Percentiles rank a stretch among this genome's conserved stretches.
These are phyloP conservation scores for Sylvia atricapilla DNA, from an alignment of 2,113 vertebrate genomes.

Conservation along the genomic window DNA sequence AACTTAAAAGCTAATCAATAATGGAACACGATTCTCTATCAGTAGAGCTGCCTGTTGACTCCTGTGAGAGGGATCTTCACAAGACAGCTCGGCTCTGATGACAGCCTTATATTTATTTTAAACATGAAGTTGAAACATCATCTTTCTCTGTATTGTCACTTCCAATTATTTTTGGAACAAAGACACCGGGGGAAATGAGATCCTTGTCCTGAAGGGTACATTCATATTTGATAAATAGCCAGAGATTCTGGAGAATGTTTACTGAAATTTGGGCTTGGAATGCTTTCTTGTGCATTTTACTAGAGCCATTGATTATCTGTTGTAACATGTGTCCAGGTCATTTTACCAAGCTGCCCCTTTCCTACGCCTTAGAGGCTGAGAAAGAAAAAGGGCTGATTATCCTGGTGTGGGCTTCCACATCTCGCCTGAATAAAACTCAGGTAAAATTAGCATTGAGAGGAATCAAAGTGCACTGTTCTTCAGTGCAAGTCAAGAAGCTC, in stretches of 20 bases:
- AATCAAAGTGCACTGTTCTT: background rate
- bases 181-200: constrained; percentile 44
- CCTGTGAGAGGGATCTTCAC: constrained; percentile 56
- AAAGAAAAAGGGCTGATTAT: background rate
- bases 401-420: background rate
- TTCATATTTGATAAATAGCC: constrained; percentile 75
- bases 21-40: constrained; percentile 68
- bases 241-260: constrained; percentile 65
- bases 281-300: constrained; percentile 24
- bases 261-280: constrained; percentile 47
- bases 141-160: constrained; percentile 74
- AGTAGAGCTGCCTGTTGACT: constrained; percentile 56
- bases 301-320: constrained; percentile 36
- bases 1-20: constrained; percentile 79
- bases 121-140: constrained; percentile 66
- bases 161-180: constrained; percentile 73
- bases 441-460: background rate
- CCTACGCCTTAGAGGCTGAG: background rate
- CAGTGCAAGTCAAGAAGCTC: constrained; percentile 1
- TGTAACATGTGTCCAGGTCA: constrained; percentile 7
- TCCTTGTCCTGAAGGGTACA: constrained; percentile 55
- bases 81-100: constrained; percentile 44
- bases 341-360: constrained; percentile 22
- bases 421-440: background rate
- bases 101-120: constrained; percentile 78